Evolutionary conservation across 1,140 invertebrate genomes (phyloP), one percentile per base, ranked within the genome.

Genomic region (Drosophila nikananu): DNA sequence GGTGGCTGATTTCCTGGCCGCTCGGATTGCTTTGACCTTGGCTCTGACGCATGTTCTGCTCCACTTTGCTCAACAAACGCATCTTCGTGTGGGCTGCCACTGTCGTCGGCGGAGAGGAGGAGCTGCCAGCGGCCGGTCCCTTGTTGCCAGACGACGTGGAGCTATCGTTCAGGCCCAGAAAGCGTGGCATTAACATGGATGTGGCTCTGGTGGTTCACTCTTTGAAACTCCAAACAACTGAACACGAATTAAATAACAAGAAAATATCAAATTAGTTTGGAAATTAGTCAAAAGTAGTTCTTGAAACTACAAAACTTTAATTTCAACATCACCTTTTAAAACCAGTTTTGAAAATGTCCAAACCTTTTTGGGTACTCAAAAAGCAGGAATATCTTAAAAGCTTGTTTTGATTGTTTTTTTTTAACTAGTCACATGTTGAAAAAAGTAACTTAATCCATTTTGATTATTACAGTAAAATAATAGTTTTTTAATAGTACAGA

Each of bases 11-110:
- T 67, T 66, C 83, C 51, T 80, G 81, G 23, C 64, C 19, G 49
- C 49, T 71, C 41, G 39, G 8, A 19, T 66, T 39, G 66, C 58
- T 64, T 6, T 73, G 77, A 62, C 55, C 66, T 60, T 82, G 82
- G 37, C 52, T 66, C 44, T 86, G 83, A 55, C 86, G 81, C 86
- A 90, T 86, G 41, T 90, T 86, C 3, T 90, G 86, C 68, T 89
- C 86, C 75, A 89, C 84, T 73, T 90, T 89, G 61, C 54, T 89
- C 21, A 89, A 55, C 60, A 90, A 35, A 23, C 86, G 86, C 81
- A 90, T 90, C 62, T 89, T 89, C 9, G 86, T 89, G 54, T 90
- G 86, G 35, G 86, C 78, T 27, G 86, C 86, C 75, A 89, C 86
- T 7, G 86, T 89, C 37, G 63, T 89, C 21, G 62, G 59, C 57